A percentile compares a stretch with the other conserved stretches of the same genome.
phyloP scores from a whole-genome alignment of 2,113 vertebrate species.

The Protobothrops mucrosquamatus region DNA sequence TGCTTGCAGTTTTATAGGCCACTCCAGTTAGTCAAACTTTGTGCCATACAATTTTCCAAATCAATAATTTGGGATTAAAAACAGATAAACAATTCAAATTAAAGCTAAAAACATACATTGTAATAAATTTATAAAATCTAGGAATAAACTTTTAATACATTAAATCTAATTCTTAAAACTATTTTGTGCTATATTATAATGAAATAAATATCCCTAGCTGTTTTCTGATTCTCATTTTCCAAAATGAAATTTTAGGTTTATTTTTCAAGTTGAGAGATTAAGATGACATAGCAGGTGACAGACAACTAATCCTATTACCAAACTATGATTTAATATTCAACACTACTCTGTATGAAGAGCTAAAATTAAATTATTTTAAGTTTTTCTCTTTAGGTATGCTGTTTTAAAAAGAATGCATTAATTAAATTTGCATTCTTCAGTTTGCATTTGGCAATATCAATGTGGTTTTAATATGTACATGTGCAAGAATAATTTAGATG shows the following conservation, averaged over 20 bases:
- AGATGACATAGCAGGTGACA: neutral
- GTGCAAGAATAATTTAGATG: constrained; percentile 2
- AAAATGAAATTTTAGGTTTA: neutral
- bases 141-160: neutral
- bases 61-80: neutral
- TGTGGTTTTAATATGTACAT: neutral
- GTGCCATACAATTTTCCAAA: neutral
- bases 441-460: neutral
- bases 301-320: neutral
- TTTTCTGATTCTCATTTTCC: neutral
- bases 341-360: neutral
- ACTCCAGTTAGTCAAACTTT: neutral
- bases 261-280: neutral
- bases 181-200: neutral
- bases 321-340: constrained; percentile 4
- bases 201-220: neutral
- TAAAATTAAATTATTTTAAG: constrained; percentile 1
- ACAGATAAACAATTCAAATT: neutral
- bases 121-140: neutral
- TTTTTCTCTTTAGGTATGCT: neutral
- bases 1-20: neutral
- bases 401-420: neutral
- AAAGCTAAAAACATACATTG: neutral
- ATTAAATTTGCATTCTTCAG: neutral
- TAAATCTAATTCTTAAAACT: neutral